Conservation (phyloP, 1,140 invertebrate species). For the Lordiphosa clarofinis region DNA sequence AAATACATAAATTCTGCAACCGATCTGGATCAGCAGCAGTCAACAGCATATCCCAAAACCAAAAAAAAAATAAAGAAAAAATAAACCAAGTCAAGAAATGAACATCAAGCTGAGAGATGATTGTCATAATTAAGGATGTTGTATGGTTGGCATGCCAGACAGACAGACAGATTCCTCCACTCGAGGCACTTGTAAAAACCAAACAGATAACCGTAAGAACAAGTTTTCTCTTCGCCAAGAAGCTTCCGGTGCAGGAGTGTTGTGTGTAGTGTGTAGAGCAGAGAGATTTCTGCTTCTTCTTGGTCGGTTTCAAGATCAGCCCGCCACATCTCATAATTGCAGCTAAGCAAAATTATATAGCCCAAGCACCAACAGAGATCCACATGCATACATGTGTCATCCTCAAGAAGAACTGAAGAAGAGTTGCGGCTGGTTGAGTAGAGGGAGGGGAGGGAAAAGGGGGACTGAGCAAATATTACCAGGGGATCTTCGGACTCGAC, state of each 20-base stretch:
- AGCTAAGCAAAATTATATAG: slow-evolving; percentile 75
- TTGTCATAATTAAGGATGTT: slow-evolving; percentile 77
- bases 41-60: slow-evolving; percentile 22
- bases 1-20: slow-evolving; percentile 32
- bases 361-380: slow-evolving; percentile 30
- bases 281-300: slow-evolving; percentile 33
- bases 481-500: slow-evolving; percentile 35
- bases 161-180: slow-evolving; percentile 27
- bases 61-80: slow-evolving; percentile 5
- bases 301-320: slow-evolving; percentile 58
- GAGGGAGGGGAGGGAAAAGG: too few relatives aligned
- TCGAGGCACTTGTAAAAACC: slow-evolving; percentile 63
- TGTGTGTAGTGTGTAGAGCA: slow-evolving; percentile 7
- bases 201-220: slow-evolving; percentile 73
- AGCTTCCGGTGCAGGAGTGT: slow-evolving; percentile 56
- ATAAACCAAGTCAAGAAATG: slow-evolving; percentile 41
- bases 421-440: slow-evolving; percentile 2
- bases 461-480: slow-evolving; percentile 56
- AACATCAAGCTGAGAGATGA: slow-evolving; percentile 66
- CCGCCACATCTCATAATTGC: slow-evolving; percentile 68
- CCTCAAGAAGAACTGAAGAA: slow-evolving; percentile 9
- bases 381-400: slow-evolving; percentile 44
- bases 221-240: slow-evolving; percentile 44
- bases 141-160: slow-evolving; percentile 68
- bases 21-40: slow-evolving; percentile 61